A percentile compares a stretch with the other conserved stretches of the same genome.
These are phyloP conservation scores for Chascanopsetta lugubris DNA, from an alignment of 2,113 vertebrate genomes.

Conservation along the genomic window DNA sequence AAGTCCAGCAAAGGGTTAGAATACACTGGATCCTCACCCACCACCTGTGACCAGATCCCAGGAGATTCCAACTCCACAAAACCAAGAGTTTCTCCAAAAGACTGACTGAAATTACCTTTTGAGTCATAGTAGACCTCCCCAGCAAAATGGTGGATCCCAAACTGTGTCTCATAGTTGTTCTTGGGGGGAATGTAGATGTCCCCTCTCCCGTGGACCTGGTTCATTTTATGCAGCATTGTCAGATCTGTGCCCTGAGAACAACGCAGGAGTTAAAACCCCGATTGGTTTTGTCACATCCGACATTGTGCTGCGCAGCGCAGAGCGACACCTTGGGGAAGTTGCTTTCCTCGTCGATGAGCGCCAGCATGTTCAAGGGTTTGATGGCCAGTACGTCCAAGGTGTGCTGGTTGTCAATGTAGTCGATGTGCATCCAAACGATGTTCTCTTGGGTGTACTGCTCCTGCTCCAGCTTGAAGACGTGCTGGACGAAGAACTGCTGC, in stretches of 20 bases:
- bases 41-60: no score
- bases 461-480: constrained; percentile 94
- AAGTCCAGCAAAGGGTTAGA: no score
- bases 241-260: constrained; percentile 87
- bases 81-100: no score
- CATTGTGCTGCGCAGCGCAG: background rate
- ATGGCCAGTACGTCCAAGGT: constrained; percentile 87
- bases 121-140: constrained; percentile 90
- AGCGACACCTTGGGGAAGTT: constrained; percentile 89
- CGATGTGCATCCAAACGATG: constrained; percentile 88
- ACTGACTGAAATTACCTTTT: constrained; percentile 84
- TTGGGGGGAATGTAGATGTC: constrained; percentile 87
- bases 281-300: background rate
- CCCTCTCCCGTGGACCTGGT: constrained; percentile 83
- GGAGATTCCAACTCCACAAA: no score
- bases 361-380: constrained; percentile 90
- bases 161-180: constrained; percentile 86
- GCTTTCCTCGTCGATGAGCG: constrained; percentile 97
- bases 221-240: constrained; percentile 91
- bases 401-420: constrained; percentile 87
- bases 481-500: constrained; percentile 95
- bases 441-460: constrained; percentile 88
- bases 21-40: no score
- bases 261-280: constrained; percentile 13
- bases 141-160: constrained; percentile 93